These are phyloP conservation scores for Eospalax fontanierii DNA, from an alignment of 2,797 vertebrate species.

Conservation along the genomic window DNA sequence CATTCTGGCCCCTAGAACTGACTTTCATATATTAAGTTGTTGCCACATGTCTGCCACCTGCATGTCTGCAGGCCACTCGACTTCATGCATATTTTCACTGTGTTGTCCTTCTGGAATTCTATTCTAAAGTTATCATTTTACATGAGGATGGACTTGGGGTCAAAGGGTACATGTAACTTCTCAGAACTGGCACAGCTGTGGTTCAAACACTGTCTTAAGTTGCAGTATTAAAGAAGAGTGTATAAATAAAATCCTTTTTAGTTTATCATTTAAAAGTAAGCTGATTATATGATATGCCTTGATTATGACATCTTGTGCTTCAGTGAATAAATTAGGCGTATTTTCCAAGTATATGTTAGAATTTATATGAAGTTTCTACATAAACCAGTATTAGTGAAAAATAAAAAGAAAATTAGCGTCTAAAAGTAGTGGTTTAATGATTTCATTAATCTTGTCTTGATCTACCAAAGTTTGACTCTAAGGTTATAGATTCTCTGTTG, in stretches of 20 bases:
- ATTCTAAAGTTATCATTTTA: constrained; percentile 3
- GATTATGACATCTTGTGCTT: background rate
- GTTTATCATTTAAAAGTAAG: background rate
- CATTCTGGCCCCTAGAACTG: background rate
- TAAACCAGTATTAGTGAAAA: constrained; percentile 7
- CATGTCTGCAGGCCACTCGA: background rate
- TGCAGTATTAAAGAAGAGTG: background rate
- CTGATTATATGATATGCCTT: background rate
- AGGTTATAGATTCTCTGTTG: constrained; percentile 2
- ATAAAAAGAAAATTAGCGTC: constrained; percentile 14
- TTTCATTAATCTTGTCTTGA: constrained; percentile 29
- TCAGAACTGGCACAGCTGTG: background rate
- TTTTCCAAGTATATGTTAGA: background rate
- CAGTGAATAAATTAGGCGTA: background rate
- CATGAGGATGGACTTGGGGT: background rate
- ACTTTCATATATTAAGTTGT: background rate
- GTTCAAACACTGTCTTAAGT: background rate
- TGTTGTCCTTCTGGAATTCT: background rate
- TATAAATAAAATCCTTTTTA: background rate
- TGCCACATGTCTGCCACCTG: background rate
- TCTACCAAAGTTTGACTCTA: background rate
- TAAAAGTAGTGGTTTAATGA: background rate
- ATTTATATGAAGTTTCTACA: background rate
- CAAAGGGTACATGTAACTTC: background rate
- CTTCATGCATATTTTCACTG: background rate